phyloP scores from a whole-genome alignment of 2,797 vertebrate species.

The Rhyacichthys aspro region DNA sequence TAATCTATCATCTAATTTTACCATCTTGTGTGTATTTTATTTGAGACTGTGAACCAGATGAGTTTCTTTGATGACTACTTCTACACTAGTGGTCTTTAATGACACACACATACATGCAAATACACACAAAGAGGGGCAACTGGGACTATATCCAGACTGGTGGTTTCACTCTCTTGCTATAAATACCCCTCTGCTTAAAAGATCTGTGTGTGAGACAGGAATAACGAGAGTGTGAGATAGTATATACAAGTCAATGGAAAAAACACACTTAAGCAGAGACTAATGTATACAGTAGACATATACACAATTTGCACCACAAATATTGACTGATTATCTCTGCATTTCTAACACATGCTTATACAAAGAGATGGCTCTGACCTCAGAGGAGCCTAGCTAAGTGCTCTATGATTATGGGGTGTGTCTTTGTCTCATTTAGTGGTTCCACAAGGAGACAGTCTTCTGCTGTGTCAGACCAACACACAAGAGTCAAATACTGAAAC shows the following conservation, averaged over 20 bases:
- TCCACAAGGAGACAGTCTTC: conserved; percentile 79
- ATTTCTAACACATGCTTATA: conserved; percentile 30
- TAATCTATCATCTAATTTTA: conserved; percentile 53
- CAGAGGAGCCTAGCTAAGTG: conserved; percentile 74
- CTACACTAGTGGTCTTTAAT: conserved; percentile 63
- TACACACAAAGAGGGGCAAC: conserved; percentile 54
- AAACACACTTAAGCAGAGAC: conserved; percentile 33
- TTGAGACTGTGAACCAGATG: conserved; percentile 57
- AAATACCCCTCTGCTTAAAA: conserved; percentile 74
- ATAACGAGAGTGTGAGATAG: conserved; percentile 1
- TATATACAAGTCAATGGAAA: conserved; percentile 18
- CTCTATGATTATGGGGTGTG: conserved; percentile 82
- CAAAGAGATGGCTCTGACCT: conserved; percentile 72
- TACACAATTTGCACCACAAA: conserved; percentile 14
- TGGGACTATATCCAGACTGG: conserved; percentile 74
- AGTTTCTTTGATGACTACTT: conserved; percentile 70
- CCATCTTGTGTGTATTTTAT: conserved; percentile 41
- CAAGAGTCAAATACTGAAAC: conserved; percentile 27
- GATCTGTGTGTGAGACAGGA: conserved; percentile 24
- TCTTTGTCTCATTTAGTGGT: conserved; percentile 83
- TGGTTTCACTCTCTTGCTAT: conserved; percentile 73
- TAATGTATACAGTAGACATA: conserved; percentile 29
- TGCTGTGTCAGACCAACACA: conserved; percentile 72
- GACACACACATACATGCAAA: conserved; percentile 19
- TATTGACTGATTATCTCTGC: neutral